Percentiles rank a stretch among this genome's conserved stretches.
phyloP scores from a whole-genome alignment of 2,888 invertebrate species.

The Agonopterix heracliana region DNA sequence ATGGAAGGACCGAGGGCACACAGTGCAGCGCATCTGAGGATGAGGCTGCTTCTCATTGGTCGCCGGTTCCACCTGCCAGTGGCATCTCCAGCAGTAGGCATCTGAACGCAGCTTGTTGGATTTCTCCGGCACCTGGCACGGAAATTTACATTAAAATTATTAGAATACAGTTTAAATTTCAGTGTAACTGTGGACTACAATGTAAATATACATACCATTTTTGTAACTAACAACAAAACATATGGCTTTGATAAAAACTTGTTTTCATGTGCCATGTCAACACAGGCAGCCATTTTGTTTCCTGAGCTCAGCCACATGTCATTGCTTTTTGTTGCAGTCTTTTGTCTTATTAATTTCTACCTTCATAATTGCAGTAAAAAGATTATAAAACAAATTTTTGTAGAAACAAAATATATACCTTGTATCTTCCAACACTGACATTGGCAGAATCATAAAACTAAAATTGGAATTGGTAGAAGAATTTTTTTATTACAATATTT shows the following conservation, averaged over 20 bases:
- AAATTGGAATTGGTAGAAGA: no score
- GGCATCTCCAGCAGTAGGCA: conserved; percentile 94
- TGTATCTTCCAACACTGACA: no score
- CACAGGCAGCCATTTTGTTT: conserved; percentile 28
- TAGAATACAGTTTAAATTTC: neutral
- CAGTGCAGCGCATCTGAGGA: conserved; percentile 80
- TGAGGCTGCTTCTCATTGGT: conserved; percentile 48
- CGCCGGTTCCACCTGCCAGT: conserved; percentile 79
- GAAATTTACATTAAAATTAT: neutral
- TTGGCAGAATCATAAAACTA: no score
- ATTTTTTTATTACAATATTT: no score
- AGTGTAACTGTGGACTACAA: neutral
- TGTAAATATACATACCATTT: neutral
- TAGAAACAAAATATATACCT: no score
- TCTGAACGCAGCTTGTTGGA: conserved; percentile 72
- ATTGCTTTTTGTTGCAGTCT: conserved; percentile 7
- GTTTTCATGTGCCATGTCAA: no score
- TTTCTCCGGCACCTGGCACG: conserved; percentile 18
- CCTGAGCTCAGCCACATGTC: no score
- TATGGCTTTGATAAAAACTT: neutral
- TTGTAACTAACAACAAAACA: neutral
- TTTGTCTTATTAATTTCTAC: conserved; percentile 27
- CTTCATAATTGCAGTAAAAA: no score
- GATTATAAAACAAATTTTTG: no score
- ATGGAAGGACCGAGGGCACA: conserved; percentile 92